A percentile compares a stretch with the other conserved stretches of the same genome.
These are phyloP conservation scores for Pyrrhosoma nymphula DNA, from an alignment of 2,888 invertebrate genomes.

Conservation along the genomic window DNA sequence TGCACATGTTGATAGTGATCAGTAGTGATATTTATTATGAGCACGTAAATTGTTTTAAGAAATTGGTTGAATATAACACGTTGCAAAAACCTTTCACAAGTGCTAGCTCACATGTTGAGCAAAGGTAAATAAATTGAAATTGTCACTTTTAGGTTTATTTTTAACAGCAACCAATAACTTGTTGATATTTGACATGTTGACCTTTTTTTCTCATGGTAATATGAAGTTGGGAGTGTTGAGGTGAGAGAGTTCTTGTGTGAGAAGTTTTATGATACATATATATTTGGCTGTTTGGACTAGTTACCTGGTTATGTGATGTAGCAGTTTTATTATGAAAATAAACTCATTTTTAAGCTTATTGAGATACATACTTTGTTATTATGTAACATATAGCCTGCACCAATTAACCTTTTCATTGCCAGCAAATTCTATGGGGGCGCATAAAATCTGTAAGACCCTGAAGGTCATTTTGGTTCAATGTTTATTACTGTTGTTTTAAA, in stretches of 20 bases:
- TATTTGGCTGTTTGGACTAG: slow-evolving; percentile 28
- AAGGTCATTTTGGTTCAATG: too few species aligned
- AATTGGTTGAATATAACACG: background rate
- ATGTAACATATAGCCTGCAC: too few species aligned
- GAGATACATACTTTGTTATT: background rate
- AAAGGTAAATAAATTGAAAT: background rate
- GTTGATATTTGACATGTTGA: slow-evolving; percentile 18
- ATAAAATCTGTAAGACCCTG: too few species aligned
- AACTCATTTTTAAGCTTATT: slow-evolving; percentile 1
- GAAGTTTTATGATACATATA: slow-evolving; percentile 32
- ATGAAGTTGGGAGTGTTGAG: background rate
- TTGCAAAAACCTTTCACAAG: slow-evolving; percentile 14
- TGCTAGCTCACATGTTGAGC: slow-evolving; percentile 21
- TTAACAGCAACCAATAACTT: background rate
- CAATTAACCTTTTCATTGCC: too few species aligned
- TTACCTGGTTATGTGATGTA: slow-evolving; percentile 3
- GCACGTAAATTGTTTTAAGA: background rate
- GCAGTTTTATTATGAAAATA: slow-evolving; percentile 6
- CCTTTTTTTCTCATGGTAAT: background rate
- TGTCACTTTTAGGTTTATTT: background rate
- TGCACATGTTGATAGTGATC: background rate
- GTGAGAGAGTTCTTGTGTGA: background rate
- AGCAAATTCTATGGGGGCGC: too few species aligned
- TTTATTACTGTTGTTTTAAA: too few species aligned
- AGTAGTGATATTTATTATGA: background rate